Evolutionary conservation across 2,888 invertebrate genomes (phyloP).

Genomic region (Cephus pulcher): DNA sequence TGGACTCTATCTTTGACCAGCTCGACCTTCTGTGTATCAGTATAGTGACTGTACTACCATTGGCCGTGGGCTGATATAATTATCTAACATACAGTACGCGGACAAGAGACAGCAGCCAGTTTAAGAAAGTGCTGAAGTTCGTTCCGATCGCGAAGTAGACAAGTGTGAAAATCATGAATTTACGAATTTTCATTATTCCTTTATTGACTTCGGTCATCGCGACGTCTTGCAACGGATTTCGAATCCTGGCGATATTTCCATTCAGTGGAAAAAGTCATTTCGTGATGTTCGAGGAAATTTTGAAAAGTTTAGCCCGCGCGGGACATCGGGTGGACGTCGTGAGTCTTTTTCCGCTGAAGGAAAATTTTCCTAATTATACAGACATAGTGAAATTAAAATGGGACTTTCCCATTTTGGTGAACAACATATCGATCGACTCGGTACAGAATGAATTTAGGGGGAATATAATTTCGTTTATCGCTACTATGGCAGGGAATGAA

Average conservation of each 20-base stretch:
- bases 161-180: too few species aligned
- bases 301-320: conserved; percentile 63
- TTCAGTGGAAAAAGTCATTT: conserved; percentile 68
- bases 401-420: conserved; percentile 27
- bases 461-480: conserved; percentile 15
- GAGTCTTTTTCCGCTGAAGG: conserved; percentile 59
- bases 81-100: too few species aligned
- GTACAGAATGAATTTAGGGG: background rate
- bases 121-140: too few species aligned
- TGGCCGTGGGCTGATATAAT: too few species aligned
- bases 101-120: too few species aligned
- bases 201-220: conserved; percentile 17
- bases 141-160: too few species aligned
- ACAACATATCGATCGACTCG: conserved; percentile 44
- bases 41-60: too few species aligned
- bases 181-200: background rate
- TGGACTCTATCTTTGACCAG: too few species aligned
- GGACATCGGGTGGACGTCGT: conserved; percentile 67
- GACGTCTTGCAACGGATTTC: conserved; percentile 40
- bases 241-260: conserved; percentile 66
- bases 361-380: conserved; percentile 56
- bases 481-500: background rate
- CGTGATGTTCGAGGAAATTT: conserved; percentile 65
- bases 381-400: conserved; percentile 45
- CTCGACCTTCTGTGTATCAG: too few species aligned